Evolutionary conservation across 2,113 vertebrate genomes (phyloP), one percentile per base, ranked within the genome.

Genomic region (Numida meleagris): DNA sequence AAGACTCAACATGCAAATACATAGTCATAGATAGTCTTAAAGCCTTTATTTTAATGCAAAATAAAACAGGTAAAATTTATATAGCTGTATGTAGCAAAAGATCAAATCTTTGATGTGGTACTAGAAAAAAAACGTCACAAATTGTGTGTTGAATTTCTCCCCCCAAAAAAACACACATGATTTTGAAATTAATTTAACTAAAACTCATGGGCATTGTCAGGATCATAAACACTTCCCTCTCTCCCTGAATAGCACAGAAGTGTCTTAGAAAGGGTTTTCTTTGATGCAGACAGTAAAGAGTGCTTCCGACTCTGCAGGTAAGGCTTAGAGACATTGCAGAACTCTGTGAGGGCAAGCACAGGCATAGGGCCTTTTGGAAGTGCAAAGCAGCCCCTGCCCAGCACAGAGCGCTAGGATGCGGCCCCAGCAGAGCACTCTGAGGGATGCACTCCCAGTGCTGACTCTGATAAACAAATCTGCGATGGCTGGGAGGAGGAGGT

Each of bases 1-100:
- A 86, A 91, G 89, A 96, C 78, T 70, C 42, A 74, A 73, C 21
- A 57, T 70, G 61, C 65, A 62, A 73, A 70, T 24, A 24, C 59
- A 75, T 76, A 82, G 57, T 29, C 76, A 77, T 88, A 86, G 58
- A 90, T 88, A 96, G 91, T 93, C 93, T 95, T 94, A 94, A 97
- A 97, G 97, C 96, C 94, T 98, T 98, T 98, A 98, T 98, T 98
- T 98, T 94, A 97, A 97, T 98, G 97, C 92, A 98, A 98, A 98
- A 98, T 98, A 98, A 96, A 97, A 72, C 88, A 96, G 95, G 94
- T 96, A 97, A 96, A 97, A 95, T 98, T 96, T 97, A 95, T 97
- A 97, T 96, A 95, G 95, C 94, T 87, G 96, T 97, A 97, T 95
- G 95, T 96, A 98, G 97, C 87, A 97, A 96, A 94, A 92, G 95